Base-by-base conservation (phyloP, 2,113 vertebrate genomes). In the Arothron firmamentum region DNA sequence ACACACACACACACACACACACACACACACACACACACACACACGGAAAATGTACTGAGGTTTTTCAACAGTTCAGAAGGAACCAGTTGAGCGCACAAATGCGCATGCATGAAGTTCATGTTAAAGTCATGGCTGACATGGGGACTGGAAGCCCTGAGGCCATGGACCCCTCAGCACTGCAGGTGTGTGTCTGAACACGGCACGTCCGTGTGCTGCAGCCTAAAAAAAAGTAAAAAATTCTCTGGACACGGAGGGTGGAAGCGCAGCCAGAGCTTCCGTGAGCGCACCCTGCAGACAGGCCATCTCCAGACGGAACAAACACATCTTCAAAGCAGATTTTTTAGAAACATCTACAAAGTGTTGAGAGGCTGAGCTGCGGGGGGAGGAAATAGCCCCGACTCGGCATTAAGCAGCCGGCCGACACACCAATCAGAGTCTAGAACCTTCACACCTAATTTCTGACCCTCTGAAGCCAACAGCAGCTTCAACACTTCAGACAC, bases 331-430 rank as follows among this genome's bases (percentile, higher is more conserved):
- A 67, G 56, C 28, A 65, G 12, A 59, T 70, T 59, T 57, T 57
- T 6, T 63, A 78, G 77, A 72, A 78, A 62, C 66, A 31, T 62
- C 56, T 66, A 76, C 75, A 81, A 75, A 81, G 72, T 34, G 52
- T 10, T 12, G 53, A 20, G 16, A 62, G 66, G 11, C 71, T 3
- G 59, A 43, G 9, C 9, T 14, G 14, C 47, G 20, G 66, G 59
- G 58, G 56, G 10, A 19, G 9, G 42, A 63, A 16, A 14, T 17
- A 47, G 41, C 19, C 66, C 41, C 56, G 41, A 54, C 45, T 9
- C 21, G 23, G 46, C 4, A 10, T 56, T 63, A 48, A 19, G 19
- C n/a, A 59, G 19, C 45, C 34, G 17, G 47, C 16, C 16, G 17
- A 49, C 8, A 4, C 47, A 49, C 17, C 47, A 8, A 18, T 17